Percentiles rank a stretch among this genome's conserved stretches.
These are phyloP conservation scores for Chrysina gloriosa DNA, from an alignment of 2,888 invertebrate species.

Conservation along the genomic window DNA sequence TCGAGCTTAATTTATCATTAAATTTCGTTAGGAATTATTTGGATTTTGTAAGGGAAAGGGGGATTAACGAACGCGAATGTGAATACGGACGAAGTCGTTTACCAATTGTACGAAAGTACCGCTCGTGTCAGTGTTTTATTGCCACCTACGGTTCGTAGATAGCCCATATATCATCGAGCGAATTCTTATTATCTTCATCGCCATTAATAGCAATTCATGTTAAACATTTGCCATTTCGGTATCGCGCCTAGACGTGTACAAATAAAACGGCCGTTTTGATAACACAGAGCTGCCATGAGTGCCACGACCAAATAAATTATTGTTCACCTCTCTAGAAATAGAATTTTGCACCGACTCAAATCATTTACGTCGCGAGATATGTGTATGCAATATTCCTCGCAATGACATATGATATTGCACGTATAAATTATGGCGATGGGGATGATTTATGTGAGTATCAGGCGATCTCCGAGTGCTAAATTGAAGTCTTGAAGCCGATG, in stretches of 20 bases:
- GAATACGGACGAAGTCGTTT: too few species aligned
- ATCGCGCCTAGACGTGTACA: background rate
- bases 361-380: slow-evolving; percentile 27
- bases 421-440: slow-evolving; percentile 19
- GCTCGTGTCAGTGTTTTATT: too few species aligned
- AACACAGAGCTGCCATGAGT: slow-evolving; percentile 21
- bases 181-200: too few species aligned
- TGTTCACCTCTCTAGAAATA: slow-evolving; percentile 25
- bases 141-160: too few species aligned
- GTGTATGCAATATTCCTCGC: slow-evolving; percentile 26
- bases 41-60: too few species aligned
- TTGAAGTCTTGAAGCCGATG: slow-evolving; percentile 31
- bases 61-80: too few species aligned
- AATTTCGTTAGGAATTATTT: too few species aligned
- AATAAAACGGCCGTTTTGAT: slow-evolving; percentile 13
- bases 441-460: slow-evolving; percentile 28
- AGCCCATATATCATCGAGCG: too few species aligned
- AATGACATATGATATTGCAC: slow-evolving; percentile 38
- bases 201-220: background rate
- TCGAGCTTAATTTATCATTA: too few species aligned
- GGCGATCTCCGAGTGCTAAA: slow-evolving; percentile 8
- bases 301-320: slow-evolving; percentile 24
- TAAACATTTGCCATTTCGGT: slow-evolving; percentile 6
- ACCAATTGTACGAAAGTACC: too few species aligned
- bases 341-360: slow-evolving; percentile 19